phyloP scores from a whole-genome alignment of 1,140 invertebrate genomes.

The Eubasilissa regina region DNA sequence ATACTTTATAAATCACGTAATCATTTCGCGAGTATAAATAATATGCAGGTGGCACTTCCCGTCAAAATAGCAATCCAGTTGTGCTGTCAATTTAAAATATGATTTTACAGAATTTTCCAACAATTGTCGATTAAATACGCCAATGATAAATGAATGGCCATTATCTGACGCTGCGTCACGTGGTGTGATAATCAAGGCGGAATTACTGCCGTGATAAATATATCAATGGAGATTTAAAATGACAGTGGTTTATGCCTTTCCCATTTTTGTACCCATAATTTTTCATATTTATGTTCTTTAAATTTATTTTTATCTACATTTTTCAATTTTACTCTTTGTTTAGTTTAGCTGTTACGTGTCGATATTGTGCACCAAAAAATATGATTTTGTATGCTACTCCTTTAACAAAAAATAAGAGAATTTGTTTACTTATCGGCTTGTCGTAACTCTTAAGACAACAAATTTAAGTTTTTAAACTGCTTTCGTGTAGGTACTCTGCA shows the following conservation, averaged over 20 bases:
- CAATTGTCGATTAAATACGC: conserved; percentile 19
- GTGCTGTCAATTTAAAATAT: conserved; percentile 12
- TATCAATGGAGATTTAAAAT: conserved; percentile 49
- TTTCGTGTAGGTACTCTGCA: no score
- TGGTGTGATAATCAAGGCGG: conserved; percentile 47
- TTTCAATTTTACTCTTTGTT: no score
- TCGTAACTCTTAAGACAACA: no score
- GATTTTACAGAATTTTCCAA: conserved; percentile 9
- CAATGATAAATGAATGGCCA: conserved; percentile 45
- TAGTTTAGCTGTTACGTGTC: no score
- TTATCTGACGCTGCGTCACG: conserved; percentile 45
- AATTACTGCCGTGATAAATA: conserved; percentile 51
- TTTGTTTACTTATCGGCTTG: no score
- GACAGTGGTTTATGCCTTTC: conserved; percentile 50
- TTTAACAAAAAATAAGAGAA: no score
- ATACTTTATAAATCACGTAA: no score
- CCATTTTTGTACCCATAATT: neutral
- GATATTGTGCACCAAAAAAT: no score
- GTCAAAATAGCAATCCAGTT: neutral
- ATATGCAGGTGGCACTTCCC: neutral
- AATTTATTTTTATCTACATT: no score
- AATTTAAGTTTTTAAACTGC: no score
- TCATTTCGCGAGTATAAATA: no score
- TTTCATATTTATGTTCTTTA: neutral
- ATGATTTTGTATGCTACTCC: no score